phyloP scores from a whole-genome alignment of 2,113 vertebrate genomes.

The Cariama cristata region DNA sequence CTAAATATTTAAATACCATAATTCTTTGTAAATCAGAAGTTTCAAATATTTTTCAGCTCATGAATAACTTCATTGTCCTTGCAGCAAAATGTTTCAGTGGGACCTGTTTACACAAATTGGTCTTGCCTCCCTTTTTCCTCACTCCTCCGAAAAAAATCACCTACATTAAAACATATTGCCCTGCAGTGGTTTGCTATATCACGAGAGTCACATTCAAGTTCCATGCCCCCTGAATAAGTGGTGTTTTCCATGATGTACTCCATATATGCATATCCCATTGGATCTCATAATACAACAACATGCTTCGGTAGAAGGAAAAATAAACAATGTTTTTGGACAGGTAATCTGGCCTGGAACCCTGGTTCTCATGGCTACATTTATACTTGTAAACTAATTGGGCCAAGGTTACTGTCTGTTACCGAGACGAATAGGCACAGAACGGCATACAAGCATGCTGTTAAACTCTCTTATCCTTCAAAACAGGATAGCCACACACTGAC shows the following conservation, averaged over 20 bases:
- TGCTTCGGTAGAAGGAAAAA: not conserved
- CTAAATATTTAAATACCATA: not conserved
- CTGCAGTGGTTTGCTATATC: not conserved
- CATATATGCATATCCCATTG: not conserved
- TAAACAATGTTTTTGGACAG: not conserved
- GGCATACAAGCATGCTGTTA: not conserved
- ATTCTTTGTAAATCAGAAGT: not conserved
- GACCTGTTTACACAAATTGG: not conserved
- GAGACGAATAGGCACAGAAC: not conserved
- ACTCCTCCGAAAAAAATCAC: not conserved
- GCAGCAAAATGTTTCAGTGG: not conserved
- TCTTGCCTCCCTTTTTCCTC: not conserved
- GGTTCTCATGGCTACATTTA: not conserved
- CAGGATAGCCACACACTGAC: not conserved
- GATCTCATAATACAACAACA: not conserved
- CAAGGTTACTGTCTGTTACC: not conserved
- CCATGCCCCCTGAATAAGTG: fast-evolving
- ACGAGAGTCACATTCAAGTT: not conserved
- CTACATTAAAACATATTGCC: not conserved
- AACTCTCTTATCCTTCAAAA: not conserved
- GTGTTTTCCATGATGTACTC: not conserved
- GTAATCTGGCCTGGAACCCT: not conserved
- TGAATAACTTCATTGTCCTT: not conserved
- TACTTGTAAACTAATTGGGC: not conserved
- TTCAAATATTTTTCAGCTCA: not conserved